Evolutionary conservation across 2,113 vertebrate genomes (phyloP).

Genomic region (Pao palembangensis): DNA sequence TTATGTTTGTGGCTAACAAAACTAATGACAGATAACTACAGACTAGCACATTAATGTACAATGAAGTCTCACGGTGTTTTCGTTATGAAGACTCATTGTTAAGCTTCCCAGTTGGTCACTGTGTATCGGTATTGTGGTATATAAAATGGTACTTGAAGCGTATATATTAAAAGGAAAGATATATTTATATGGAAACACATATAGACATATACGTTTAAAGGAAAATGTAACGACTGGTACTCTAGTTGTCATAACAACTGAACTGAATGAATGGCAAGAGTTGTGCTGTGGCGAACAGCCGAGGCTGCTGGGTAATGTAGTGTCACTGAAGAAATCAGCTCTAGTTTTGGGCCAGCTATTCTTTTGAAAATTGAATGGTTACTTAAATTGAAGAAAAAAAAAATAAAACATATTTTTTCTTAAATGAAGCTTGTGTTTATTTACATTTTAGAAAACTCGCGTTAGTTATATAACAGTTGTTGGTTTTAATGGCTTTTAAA

Average conservation of each 20-base stretch:
- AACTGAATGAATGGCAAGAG: constrained; percentile 36
- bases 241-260: neutral
- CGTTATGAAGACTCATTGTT: constrained; percentile 57
- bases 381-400: constrained; percentile 7
- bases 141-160: constrained; percentile 64
- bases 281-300: constrained; percentile 52
- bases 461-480: neutral
- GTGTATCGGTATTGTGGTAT: constrained; percentile 45
- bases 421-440: constrained; percentile 36
- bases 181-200: constrained; percentile 19
- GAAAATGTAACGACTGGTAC: no score
- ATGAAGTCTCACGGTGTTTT: constrained; percentile 51
- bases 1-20: neutral
- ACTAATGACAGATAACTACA: constrained; percentile 18
- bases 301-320: constrained; percentile 49
- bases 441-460: constrained; percentile 39
- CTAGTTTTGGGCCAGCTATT: constrained; percentile 72
- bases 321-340: constrained; percentile 53
- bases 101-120: constrained; percentile 58
- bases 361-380: constrained; percentile 67
- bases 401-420: neutral
- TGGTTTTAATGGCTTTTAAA: neutral
- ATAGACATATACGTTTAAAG: neutral
- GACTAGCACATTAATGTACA: constrained; percentile 22
- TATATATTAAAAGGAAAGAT: constrained; percentile 2